Conservation (phyloP, 2,797 vertebrate genomes). For the Anabas testudineus region DNA sequence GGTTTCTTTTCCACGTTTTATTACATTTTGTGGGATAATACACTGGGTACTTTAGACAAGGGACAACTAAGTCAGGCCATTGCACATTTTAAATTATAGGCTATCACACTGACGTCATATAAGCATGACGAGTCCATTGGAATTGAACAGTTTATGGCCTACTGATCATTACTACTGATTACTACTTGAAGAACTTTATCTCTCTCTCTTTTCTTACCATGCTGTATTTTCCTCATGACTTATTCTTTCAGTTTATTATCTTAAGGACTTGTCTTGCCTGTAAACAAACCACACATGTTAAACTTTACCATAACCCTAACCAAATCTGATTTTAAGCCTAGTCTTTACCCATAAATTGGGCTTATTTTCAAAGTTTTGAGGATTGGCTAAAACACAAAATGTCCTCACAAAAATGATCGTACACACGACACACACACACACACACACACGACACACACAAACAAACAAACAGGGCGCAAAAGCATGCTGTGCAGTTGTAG, state of each 20-base stretch:
- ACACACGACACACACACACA: background rate
- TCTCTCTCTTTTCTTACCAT: background rate
- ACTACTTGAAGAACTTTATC: conserved; percentile 2
- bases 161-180: too few species aligned
- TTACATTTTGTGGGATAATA: background rate
- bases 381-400: too few species aligned
- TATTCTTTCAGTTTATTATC: conserved; percentile 1
- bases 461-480: conserved; percentile 17
- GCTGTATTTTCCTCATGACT: background rate
- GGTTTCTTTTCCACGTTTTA: conserved; percentile 10
- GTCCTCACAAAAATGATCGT: conserved; percentile 3
- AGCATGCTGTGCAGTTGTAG: conserved; percentile 33
- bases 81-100: conserved; percentile 2
- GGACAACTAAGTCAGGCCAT: conserved; percentile 7
- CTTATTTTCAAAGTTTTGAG: too few species aligned
- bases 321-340: too few species aligned
- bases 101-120: conserved; percentile 28
- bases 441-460: conserved; percentile 8
- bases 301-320: too few species aligned
- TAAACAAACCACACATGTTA: conserved; percentile 24
- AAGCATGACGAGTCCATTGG: conserved; percentile 9
- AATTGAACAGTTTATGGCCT: conserved; percentile 2
- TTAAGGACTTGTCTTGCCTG: conserved; percentile 5
- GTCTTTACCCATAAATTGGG: too few species aligned
- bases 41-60: conserved; percentile 1